Evolutionary conservation across 2,797 vertebrate species (phyloP).

Genomic region (Mus caroli): DNA sequence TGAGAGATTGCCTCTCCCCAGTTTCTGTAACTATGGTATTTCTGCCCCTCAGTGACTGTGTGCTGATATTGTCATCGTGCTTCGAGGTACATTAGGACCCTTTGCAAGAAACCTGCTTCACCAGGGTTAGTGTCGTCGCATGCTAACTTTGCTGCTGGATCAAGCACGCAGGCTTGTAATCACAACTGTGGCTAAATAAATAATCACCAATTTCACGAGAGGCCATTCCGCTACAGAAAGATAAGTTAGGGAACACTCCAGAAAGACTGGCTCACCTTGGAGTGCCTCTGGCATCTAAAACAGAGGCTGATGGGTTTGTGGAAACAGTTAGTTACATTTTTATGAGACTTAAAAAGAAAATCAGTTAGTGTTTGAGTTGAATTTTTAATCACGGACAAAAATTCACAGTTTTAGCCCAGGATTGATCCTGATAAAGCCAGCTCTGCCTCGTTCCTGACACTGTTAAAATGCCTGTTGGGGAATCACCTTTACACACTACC

Average conservation of each 20-base stretch:
- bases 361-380: neutral
- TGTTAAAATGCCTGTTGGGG: neutral
- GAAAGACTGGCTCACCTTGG: neutral
- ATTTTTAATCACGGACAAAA: neutral
- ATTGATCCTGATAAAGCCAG: neutral
- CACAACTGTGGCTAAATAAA: neutral
- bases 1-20: neutral
- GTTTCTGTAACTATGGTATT: slow-evolving; percentile 18
- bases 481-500: neutral
- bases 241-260: neutral
- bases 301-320: neutral
- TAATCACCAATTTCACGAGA: neutral
- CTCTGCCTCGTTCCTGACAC: neutral
- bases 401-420: neutral
- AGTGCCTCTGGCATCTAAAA: neutral
- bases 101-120: neutral
- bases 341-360: neutral
- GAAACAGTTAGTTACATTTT: neutral
- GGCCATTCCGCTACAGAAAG: neutral
- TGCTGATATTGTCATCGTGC: neutral
- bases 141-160: neutral
- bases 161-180: neutral
- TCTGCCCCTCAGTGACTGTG: neutral
- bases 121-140: neutral
- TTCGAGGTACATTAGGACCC: neutral